Conservation (phyloP, 2,113 vertebrate genomes). For the Hystrix cristata region DNA sequence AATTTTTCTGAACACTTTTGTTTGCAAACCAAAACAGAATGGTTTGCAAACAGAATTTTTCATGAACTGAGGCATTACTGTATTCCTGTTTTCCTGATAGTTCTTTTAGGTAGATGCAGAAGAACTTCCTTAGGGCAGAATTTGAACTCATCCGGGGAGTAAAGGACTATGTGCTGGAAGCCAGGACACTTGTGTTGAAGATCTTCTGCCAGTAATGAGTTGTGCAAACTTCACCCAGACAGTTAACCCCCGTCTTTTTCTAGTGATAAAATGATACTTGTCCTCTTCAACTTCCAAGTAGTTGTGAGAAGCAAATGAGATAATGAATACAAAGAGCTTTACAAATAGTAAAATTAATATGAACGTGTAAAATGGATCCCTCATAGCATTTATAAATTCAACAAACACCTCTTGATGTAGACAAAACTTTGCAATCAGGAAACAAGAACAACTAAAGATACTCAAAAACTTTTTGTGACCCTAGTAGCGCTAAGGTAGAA, state of each 20-base stretch:
- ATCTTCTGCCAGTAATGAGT: conserved; percentile 21
- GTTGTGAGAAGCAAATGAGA: conserved; percentile 1
- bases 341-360: not conserved
- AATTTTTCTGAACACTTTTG: not conserved
- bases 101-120: not conserved
- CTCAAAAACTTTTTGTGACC: conserved; percentile 18
- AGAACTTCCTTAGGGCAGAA: not conserved
- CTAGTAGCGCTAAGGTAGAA: not conserved
- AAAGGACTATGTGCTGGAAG: not conserved
- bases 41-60: not conserved
- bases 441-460: not conserved
- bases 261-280: conserved; percentile 15
- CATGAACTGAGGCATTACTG: not conserved
- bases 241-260: conserved; percentile 11
- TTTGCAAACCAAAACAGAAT: not conserved
- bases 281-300: not conserved
- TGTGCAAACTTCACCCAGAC: not conserved
- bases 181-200: not conserved
- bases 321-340: not conserved
- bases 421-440: not conserved
- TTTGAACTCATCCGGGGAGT: not conserved
- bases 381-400: not conserved
- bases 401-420: not conserved
- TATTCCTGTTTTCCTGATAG: not conserved
- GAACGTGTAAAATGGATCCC: not conserved